phyloP scores from a whole-genome alignment of 2,113 vertebrate genomes.

The Salminus brasiliensis region DNA sequence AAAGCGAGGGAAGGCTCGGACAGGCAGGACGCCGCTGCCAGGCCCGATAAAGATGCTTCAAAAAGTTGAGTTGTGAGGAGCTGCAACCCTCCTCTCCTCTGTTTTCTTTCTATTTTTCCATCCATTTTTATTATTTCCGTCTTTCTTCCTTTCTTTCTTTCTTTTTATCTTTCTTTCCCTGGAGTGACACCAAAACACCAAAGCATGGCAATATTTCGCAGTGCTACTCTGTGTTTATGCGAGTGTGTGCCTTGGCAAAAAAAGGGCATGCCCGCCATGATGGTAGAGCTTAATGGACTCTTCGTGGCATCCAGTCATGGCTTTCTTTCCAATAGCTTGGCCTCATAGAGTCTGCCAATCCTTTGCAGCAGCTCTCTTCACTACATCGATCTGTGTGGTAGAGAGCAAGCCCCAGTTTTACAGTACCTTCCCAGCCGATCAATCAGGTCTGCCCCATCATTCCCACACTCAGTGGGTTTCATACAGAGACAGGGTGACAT shows the following conservation, averaged over 20 bases:
- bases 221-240: too few relatives aligned
- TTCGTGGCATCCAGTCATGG: constrained; percentile 1
- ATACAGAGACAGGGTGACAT: constrained; percentile 35
- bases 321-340: not conserved
- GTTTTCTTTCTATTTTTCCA: constrained; percentile 33
- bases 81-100: constrained; percentile 67
- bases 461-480: constrained; percentile 23
- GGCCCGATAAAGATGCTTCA: constrained; percentile 81
- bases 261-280: not conserved
- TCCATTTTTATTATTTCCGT: constrained; percentile 56
- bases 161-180: constrained; percentile 53
- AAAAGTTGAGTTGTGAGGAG: constrained; percentile 69
- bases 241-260: too few relatives aligned
- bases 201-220: too few relatives aligned
- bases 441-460: constrained; percentile 20
- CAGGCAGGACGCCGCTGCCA: constrained; percentile 75
- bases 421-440: constrained; percentile 30
- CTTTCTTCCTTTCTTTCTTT: constrained; percentile 32
- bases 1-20: constrained; percentile 75
- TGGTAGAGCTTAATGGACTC: not conserved
- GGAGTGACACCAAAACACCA: too few relatives aligned
- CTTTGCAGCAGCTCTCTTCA: not conserved
- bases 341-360: constrained; percentile 6
- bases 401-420: constrained; percentile 32
- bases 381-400: constrained; percentile 22